Base-by-base conservation (phyloP, 2,797 vertebrate species). In the Microchirus variegatus region DNA sequence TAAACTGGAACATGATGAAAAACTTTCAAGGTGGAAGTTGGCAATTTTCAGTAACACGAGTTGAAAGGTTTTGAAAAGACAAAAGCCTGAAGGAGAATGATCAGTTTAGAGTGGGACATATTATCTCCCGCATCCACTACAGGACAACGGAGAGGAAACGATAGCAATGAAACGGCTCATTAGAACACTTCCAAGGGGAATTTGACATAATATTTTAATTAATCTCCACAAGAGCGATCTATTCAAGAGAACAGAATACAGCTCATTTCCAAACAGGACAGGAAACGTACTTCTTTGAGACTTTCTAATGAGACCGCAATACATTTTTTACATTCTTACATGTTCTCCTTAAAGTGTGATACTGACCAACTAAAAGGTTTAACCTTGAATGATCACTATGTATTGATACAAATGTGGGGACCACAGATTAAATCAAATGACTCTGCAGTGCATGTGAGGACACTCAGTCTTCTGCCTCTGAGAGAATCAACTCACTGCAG, bases 181-280 rank as follows among this genome's bases (percentile, higher is more conserved):
- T 44, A 35, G 59, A 79, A 83, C 47, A 55, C 66, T 45, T 77
- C 59, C 63, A 49, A 57, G 7, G 76, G 59, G 62, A 62, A 78
- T 79, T 76, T 38, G 68, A 60, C 68, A 78, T 69, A 76, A 77
- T 77, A 81, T 68, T 85, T 50, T 54, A 70, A 73, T 82, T 57
- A 59, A 79, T 78, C 58, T 79, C 46, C 13, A 14, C 46, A 54
- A 55, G 54, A 72, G 19, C n/a, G 43, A 73, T 69, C 41, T 55
- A 53, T 63, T 49, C 59, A 35, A 49, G 49, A 67, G 53, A 78
- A 49, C 22, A 58, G 42, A 78, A 57, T 14, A 49, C 37, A 53
- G 59, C 22, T 16, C 48, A 49, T 60, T 63, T 63, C 37, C 2
- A 68, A 59, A 68, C 60, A 57, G 13, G 26, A 55, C 11, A 37